Evolutionary conservation across 2,888 invertebrate species (phyloP), one percentile per base, ranked within the genome.

Genomic region (Hedya salicella): DNA sequence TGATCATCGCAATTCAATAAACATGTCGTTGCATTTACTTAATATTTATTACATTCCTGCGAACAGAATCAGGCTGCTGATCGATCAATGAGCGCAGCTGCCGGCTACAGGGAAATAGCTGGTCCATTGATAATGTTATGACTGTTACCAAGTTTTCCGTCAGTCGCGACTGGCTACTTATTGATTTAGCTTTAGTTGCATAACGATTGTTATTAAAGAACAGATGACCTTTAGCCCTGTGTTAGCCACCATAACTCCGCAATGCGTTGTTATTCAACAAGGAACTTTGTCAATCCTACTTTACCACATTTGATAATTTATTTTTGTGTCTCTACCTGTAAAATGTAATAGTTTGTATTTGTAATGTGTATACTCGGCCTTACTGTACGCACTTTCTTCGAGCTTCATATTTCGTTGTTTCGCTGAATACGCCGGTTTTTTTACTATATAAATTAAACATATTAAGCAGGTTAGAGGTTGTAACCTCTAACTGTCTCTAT

Each of bases 61-160:
- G 32, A 66, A 40, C 65, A 69, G 62, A 69, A 68, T 69, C 62
- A 42, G 65, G 36, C 59, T 52, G 53, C 50, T 56, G 60, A 68
- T 57, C 65, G 61, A 69, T 70, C 62, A 67, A 69, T 68, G 66
- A 53, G 50, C 62, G 65, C 72, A 67, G 69, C 71, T 68, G 67
- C 42, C 32, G 21, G 48, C 25, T 14, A n/a, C 67, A 54, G 46
- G 63, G 40, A 57, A 50, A 62, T 56, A 60, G 57, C 53, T 57
- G 36, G 42, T 54, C 65, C 71, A 70, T 71, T 68, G 69, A 69
- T 69, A 62, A 66, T 66, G 53, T 61, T 65, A 53, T 66, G 66
- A 66, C 61, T 54, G 40, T 49, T 56, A 59, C 65, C 40, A 60
- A 54, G 53, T 42, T 66, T 66, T 66, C 66, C 66, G 46, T 60